These are phyloP conservation scores for Platyura marginata DNA, from an alignment of 1,140 invertebrate species.

Conservation along the genomic window DNA sequence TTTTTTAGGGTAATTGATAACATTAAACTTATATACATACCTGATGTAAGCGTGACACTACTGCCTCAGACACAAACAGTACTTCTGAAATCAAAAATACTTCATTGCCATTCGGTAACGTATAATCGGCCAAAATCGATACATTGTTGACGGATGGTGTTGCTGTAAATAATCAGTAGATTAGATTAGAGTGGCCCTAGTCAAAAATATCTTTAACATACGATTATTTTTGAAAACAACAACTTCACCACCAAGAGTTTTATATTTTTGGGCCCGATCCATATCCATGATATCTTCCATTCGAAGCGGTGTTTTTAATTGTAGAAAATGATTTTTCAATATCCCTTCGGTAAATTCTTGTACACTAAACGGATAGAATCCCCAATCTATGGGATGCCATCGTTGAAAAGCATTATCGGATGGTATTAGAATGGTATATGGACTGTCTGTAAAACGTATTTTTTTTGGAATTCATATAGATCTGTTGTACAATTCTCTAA, in stretches of 20 bases:
- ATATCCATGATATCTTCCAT: conserved; percentile 31
- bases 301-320: conserved; percentile 28
- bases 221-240: conserved; percentile 32
- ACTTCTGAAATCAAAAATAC: conserved; percentile 40
- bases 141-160: conserved; percentile 33
- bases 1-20: neutral
- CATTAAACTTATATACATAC: conserved; percentile 9
- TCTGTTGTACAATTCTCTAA: neutral
- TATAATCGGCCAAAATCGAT: conserved; percentile 34
- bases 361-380: conserved; percentile 46
- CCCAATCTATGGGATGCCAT: conserved; percentile 49
- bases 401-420: conserved; percentile 41
- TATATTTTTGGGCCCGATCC: conserved; percentile 25
- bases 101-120: conserved; percentile 34
- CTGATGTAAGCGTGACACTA: conserved; percentile 36
- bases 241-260: conserved; percentile 33
- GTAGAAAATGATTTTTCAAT: conserved; percentile 39
- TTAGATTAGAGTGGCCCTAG: neutral
- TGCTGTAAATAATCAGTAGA: conserved; percentile 3
- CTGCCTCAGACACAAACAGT: conserved; percentile 35
- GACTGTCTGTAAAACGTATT: conserved; percentile 23
- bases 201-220: conserved; percentile 24
- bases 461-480: too few species aligned
- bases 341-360: conserved; percentile 40
- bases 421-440: conserved; percentile 41